Percentiles rank a stretch among this genome's conserved stretches.
Conservation (phyloP, 2,113 vertebrate species). For the Sphaerodactylus townsendi region DNA sequence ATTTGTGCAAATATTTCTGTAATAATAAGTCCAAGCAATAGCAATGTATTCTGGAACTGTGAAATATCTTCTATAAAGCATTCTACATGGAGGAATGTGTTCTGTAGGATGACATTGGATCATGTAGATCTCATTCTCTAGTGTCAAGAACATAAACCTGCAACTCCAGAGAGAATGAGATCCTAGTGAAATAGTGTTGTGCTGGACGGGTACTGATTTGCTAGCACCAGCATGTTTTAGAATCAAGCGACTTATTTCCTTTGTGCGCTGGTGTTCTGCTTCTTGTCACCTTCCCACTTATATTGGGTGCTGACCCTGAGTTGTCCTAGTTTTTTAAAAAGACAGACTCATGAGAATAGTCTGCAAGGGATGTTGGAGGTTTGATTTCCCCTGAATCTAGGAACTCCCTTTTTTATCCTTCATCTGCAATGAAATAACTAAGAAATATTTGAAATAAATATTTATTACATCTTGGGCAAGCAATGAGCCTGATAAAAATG, state of each 20-base stretch:
- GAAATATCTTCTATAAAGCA: too few relatives aligned
- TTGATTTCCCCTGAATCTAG: neutral
- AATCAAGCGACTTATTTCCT: neutral
- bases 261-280: neutral
- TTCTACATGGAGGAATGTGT: neutral
- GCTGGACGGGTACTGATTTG: neutral
- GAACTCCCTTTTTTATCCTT: neutral
- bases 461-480: slow-evolving; percentile 10
- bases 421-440: neutral
- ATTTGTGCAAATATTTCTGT: too few relatives aligned
- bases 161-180: neutral
- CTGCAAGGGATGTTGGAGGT: neutral
- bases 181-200: neutral
- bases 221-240: too few relatives aligned
- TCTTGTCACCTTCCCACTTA: neutral
- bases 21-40: too few relatives aligned
- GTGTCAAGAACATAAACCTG: neutral
- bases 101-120: neutral
- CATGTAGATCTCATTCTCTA: neutral
- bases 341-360: neutral
- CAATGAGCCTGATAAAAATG: slow-evolving; percentile 16
- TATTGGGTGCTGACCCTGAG: neutral
- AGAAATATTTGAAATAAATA: neutral
- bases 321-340: neutral
- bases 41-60: too few relatives aligned